These are phyloP conservation scores for Cephalopholis sonnerati DNA, from an alignment of 2,113 vertebrate species.

Conservation along the genomic window DNA sequence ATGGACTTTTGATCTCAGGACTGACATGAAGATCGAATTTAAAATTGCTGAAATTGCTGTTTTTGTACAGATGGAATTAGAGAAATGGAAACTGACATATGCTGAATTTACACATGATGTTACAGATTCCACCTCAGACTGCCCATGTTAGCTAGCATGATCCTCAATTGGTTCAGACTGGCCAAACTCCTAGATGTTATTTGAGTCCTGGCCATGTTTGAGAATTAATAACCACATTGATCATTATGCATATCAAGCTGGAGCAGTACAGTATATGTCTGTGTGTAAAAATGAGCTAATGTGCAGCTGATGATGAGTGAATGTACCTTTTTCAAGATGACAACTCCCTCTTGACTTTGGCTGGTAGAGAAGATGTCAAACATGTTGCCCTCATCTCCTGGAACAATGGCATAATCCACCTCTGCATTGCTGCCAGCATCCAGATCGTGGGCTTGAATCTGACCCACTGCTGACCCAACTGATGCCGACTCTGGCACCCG, in stretches of 20 bases:
- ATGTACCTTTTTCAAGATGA: constrained; percentile 92
- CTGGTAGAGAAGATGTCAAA: constrained; percentile 91
- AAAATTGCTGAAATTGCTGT: too few relatives aligned
- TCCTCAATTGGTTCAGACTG: too few relatives aligned
- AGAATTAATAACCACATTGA: too few relatives aligned
- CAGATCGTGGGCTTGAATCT: constrained; percentile 91
- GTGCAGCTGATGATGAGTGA: background rate
- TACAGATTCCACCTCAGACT: too few relatives aligned
- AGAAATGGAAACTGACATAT: too few relatives aligned
- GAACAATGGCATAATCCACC: constrained; percentile 92
- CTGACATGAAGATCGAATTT: too few relatives aligned
- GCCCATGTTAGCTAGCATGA: too few relatives aligned
- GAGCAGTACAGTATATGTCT: background rate
- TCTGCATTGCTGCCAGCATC: constrained; percentile 91
- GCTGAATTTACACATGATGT: too few relatives aligned
- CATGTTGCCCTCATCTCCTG: constrained; percentile 91
- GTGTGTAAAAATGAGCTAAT: background rate
- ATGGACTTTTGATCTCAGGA: too few relatives aligned
- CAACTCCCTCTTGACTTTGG: constrained; percentile 88
- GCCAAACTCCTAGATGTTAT: too few relatives aligned
- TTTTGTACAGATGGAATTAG: too few relatives aligned
- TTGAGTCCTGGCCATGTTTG: too few relatives aligned
- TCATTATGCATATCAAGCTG: background rate
- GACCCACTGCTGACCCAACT: constrained; percentile 90
- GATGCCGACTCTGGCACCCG: constrained; percentile 90